Conservation (phyloP, 2,797 vertebrate genomes). For the Hipposideros larvatus region DNA sequence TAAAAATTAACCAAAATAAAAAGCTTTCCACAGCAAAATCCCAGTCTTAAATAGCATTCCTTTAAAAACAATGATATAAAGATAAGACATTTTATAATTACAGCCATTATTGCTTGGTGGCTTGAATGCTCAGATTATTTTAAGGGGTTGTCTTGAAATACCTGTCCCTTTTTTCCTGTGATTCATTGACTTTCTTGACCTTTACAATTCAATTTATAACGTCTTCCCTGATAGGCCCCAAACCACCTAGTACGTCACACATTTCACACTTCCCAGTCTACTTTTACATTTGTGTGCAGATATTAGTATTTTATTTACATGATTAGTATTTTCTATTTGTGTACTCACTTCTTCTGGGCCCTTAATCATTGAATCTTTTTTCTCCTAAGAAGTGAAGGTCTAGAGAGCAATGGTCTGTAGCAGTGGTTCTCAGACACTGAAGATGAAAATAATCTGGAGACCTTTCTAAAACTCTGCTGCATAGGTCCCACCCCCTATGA, state of each 20-base stretch:
- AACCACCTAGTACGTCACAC: neutral
- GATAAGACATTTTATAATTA: neutral
- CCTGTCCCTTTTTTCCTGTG: neutral
- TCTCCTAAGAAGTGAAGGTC: neutral
- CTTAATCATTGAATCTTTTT: neutral
- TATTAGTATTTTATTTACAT: conserved; percentile 2
- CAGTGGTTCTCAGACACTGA: neutral
- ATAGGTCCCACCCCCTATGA: neutral
- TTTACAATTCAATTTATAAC: neutral
- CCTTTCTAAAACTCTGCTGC: neutral
- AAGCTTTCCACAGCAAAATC: neutral
- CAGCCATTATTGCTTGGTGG: neutral
- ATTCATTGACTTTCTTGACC: neutral
- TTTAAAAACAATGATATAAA: conserved; percentile 45
- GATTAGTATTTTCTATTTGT: neutral
- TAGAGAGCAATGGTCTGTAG: neutral
- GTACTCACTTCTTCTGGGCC: neutral
- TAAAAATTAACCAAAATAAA: neutral
- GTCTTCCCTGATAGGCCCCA: neutral
- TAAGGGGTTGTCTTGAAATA: conserved; percentile 1
- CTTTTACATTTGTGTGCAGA: neutral
- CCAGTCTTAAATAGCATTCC: conserved; percentile 31
- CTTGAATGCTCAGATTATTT: neutral
- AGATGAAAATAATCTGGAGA: conserved; percentile 4
- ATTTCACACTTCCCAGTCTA: neutral